A percentile compares a stretch with the other conserved stretches of the same genome.
These are phyloP conservation scores for Goniozus legneri DNA, from an alignment of 1,140 invertebrate species.

Conservation along the genomic window DNA sequence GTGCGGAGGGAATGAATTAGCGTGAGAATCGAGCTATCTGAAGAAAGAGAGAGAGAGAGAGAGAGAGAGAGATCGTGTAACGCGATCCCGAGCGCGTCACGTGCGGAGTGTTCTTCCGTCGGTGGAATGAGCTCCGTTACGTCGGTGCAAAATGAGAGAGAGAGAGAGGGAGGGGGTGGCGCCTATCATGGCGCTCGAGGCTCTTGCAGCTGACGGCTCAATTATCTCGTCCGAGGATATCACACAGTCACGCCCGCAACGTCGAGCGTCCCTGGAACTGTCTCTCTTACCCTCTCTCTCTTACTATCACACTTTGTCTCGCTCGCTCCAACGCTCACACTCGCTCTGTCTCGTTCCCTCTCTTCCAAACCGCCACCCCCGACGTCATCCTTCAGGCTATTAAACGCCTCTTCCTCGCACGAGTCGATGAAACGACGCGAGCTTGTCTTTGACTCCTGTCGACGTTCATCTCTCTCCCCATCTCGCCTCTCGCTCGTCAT, in stretches of 20 bases:
- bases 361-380: conserved; percentile 28
- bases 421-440: conserved; percentile 30
- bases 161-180: conserved; percentile 11
- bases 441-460: conserved; percentile 38
- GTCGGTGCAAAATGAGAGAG: too few species aligned
- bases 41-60: too few species aligned
- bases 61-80: too few species aligned
- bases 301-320: conserved; percentile 14
- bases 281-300: background rate
- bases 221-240: conserved; percentile 42
- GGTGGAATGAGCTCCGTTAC: too few species aligned
- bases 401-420: conserved; percentile 28
- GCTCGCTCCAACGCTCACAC: too few species aligned
- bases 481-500: too few species aligned
- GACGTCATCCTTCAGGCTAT: conserved; percentile 38
- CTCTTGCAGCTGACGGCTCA: conserved; percentile 47
- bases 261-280: conserved; percentile 16
- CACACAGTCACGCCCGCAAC: conserved; percentile 39
- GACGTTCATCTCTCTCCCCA: background rate
- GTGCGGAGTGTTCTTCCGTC: too few species aligned
- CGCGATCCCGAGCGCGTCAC: too few species aligned
- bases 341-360: too few species aligned
- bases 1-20: too few species aligned
- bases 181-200: conserved; percentile 39
- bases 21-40: too few species aligned